phyloP scores from a whole-genome alignment of 1,140 invertebrate genomes.

The Sarcophaga peregrina region DNA sequence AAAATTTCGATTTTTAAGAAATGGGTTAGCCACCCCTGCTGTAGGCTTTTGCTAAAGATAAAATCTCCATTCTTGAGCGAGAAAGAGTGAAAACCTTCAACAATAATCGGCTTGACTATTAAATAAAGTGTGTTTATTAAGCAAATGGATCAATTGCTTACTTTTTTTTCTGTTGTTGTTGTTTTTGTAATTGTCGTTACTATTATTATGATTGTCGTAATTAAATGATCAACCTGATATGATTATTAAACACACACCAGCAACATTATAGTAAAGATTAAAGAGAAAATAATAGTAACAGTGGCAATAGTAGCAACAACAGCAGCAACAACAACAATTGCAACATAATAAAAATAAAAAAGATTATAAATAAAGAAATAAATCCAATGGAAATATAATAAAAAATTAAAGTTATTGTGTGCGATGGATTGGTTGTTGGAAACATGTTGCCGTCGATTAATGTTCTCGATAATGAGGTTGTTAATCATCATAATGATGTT shows the following conservation, averaged over 20 bases:
- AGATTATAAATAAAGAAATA: slow-evolving; percentile 12
- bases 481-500: neutral
- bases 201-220: too few species aligned
- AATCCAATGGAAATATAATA: neutral
- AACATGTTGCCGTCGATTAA: slow-evolving; percentile 3
- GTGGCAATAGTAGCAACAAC: too few species aligned
- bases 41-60: neutral
- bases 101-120: neutral
- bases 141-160: slow-evolving; percentile 2
- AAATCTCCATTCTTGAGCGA: neutral
- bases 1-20: too few species aligned
- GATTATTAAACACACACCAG: neutral
- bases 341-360: too few species aligned
- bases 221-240: neutral
- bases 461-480: neutral
- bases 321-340: too few species aligned
- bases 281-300: neutral
- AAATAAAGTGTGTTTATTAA: neutral
- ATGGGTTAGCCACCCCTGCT: too few species aligned
- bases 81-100: neutral
- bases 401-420: neutral
- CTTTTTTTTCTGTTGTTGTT: neutral
- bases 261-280: neutral
- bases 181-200: neutral
- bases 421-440: neutral